phyloP scores from a whole-genome alignment of 2,113 vertebrate genomes.

The Pyxicephalus adspersus region DNA sequence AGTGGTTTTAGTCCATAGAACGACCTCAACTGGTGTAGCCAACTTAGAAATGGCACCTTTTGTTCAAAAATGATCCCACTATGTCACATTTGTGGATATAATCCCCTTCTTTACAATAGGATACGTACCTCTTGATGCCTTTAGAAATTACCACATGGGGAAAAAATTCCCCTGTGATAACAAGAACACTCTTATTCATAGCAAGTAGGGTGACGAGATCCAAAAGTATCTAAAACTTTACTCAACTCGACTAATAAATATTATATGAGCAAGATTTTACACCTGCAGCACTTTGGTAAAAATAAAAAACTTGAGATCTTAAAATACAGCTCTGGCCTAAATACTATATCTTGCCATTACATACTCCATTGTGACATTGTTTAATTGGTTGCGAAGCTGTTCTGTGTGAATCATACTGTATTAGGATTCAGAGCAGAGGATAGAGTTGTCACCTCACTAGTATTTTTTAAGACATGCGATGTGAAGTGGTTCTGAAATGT shows the following conservation, averaged over 20 bases:
- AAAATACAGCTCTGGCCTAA: constrained; percentile 32
- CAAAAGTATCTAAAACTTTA: constrained; percentile 9
- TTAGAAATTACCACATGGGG: too few relatives aligned
- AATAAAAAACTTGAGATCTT: constrained; percentile 6
- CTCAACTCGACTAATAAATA: constrained; percentile 1
- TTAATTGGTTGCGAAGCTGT: constrained; percentile 42
- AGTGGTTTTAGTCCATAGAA: too few relatives aligned
- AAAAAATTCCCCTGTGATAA: too few relatives aligned
- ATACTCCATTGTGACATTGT: constrained; percentile 1
- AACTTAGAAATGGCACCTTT: too few relatives aligned
- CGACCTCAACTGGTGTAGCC: too few relatives aligned
- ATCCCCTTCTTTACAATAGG: too few relatives aligned
- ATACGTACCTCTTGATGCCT: too few relatives aligned
- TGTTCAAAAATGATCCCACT: too few relatives aligned
- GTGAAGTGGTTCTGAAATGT: constrained; percentile 36
- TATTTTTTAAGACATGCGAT: constrained; percentile 29
- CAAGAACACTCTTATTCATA: too few relatives aligned
- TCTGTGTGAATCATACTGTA: constrained; percentile 30
- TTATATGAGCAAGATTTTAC: neutral
- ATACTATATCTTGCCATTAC: constrained; percentile 23
- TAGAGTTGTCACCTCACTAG: constrained; percentile 34
- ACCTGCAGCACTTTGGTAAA: constrained; percentile 15
- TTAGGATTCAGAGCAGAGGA: constrained; percentile 25
- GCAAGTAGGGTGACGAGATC: neutral
- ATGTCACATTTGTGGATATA: too few relatives aligned